A percentile compares a stretch with the other conserved stretches of the same genome.
These are phyloP conservation scores for Emmelina monodactyla DNA, from an alignment of 2,888 invertebrate species.

Conservation along the genomic window DNA sequence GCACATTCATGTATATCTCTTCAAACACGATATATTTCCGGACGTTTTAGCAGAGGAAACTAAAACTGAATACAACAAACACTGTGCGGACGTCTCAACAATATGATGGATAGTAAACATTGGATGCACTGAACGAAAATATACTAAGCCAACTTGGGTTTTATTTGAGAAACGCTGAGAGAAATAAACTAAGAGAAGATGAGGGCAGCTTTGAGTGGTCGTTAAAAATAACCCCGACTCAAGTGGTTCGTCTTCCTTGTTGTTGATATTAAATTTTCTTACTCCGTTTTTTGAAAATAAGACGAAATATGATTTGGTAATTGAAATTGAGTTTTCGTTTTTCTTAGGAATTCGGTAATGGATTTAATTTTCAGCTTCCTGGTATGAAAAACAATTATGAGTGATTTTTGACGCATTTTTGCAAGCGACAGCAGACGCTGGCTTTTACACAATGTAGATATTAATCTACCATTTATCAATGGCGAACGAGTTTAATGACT, in stretches of 20 bases:
- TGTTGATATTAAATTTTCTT: constrained; percentile 1
- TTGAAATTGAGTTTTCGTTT: too few relatives aligned
- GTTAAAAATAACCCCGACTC: constrained; percentile 32
- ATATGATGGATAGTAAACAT: constrained; percentile 51
- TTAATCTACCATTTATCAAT: too few relatives aligned
- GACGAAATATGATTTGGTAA: too few relatives aligned
- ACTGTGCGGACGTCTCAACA: constrained; percentile 32
- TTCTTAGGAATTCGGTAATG: too few relatives aligned
- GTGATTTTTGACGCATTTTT: too few relatives aligned
- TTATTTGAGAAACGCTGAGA: constrained; percentile 29
- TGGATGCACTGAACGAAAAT: constrained; percentile 45
- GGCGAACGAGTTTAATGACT: too few relatives aligned
- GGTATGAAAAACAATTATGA: too few relatives aligned
- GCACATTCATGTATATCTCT: too few relatives aligned
- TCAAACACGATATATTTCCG: constrained; percentile 14
- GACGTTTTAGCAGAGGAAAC: constrained; percentile 23
- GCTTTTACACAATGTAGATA: too few relatives aligned
- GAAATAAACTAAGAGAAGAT: constrained; percentile 32
- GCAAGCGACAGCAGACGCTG: too few relatives aligned
- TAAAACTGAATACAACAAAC: constrained; percentile 37
- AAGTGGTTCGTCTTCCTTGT: constrained; percentile 8
- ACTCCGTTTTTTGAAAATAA: too few relatives aligned
- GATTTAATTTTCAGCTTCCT: too few relatives aligned
- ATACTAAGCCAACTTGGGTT: constrained; percentile 36
- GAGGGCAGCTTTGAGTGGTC: constrained; percentile 27